Evolutionary conservation across 2,888 invertebrate genomes (phyloP).

Genomic region (Polyommatus icarus): DNA sequence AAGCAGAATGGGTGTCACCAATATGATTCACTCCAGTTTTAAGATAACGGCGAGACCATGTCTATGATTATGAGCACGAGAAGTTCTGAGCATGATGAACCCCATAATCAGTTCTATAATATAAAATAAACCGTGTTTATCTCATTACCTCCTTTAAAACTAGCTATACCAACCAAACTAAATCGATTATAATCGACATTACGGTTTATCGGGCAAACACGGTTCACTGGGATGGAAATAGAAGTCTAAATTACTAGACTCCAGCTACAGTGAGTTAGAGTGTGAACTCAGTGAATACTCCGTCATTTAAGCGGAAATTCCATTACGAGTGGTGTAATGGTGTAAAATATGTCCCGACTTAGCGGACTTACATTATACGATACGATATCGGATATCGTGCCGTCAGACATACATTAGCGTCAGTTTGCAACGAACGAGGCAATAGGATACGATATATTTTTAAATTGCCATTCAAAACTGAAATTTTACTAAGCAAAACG

Average conservation of each 20-base stretch:
- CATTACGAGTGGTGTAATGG: background rate
- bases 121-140: no score
- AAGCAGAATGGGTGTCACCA: no score
- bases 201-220: background rate
- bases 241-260: background rate
- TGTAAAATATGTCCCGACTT: background rate
- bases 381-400: background rate
- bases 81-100: no score
- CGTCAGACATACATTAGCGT: background rate
- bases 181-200: background rate
- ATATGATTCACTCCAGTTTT: no score
- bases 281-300: background rate
- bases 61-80: no score
- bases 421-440: no score
- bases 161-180: background rate
- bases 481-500: no score
- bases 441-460: no score
- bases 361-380: background rate
- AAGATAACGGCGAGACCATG: no score
- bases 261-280: background rate
- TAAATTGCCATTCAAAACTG: no score
- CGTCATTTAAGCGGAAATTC: conserved; percentile 10
- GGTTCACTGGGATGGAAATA: background rate
- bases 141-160: background rate
- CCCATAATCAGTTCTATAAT: no score